These are phyloP conservation scores for Phalacrocorax pelagicus DNA, from an alignment of 2,113 vertebrate genomes.

Conservation along the genomic window DNA sequence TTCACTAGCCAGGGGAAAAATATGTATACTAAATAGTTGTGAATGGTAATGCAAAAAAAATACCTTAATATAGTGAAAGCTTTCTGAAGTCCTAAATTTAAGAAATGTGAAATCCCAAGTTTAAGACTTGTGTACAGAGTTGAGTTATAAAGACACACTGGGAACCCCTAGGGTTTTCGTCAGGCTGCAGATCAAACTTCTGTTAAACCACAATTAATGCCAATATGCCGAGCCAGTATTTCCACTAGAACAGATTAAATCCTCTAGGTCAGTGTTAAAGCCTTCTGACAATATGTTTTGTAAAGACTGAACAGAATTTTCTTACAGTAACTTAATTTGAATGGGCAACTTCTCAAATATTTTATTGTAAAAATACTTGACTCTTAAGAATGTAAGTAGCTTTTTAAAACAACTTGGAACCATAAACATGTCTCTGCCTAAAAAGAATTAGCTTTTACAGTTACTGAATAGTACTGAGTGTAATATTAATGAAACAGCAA, in stretches of 20 bases:
- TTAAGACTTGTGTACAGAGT: not conserved
- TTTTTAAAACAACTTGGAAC: constrained; percentile 7
- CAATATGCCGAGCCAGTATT: not conserved
- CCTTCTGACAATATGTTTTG: not conserved
- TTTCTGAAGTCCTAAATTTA: not conserved
- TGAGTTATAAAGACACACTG: not conserved
- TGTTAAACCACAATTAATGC: not conserved
- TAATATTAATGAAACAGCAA: not conserved
- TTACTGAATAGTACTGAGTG: not conserved
- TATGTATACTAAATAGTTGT: not conserved
- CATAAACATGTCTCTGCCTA: not conserved
- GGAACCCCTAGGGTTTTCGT: not conserved
- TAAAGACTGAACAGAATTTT: not conserved
- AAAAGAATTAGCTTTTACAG: not conserved
- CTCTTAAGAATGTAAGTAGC: not conserved
- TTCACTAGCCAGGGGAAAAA: not conserved
- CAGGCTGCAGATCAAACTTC: not conserved
- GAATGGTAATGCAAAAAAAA: not conserved
- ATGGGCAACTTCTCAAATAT: not conserved
- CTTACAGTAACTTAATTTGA: not conserved
- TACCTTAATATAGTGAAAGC: not conserved
- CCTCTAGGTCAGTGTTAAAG: not conserved
- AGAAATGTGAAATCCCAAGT: not conserved
- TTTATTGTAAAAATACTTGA: not conserved
- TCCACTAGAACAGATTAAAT: not conserved